Base-by-base conservation (phyloP, 64 coral and sea anemone species). In the Actinia tenebrosa region DNA sequence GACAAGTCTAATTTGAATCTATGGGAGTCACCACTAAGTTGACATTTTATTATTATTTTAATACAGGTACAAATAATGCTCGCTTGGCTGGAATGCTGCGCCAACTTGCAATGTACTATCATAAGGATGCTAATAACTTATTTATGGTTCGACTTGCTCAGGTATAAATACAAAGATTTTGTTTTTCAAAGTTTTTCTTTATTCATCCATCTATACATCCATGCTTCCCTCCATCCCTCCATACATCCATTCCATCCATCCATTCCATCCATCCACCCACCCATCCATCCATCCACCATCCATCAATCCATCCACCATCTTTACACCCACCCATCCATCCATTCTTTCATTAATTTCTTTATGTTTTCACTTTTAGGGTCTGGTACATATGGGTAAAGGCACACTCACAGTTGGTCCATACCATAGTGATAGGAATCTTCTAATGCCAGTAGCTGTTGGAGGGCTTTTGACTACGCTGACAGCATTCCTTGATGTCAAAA, bases 101-200 rank as follows among this genome's bases (percentile, higher is more conserved):
- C 3, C 96, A 98, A 50, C 82, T 98, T 43, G 96, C 96, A 10
- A 94, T 95, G 90, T 98, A 98, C 75, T 98, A 98, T 78, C 93
- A 98, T 62, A 98, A 98, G 79, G 96, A 98, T 83, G 96, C 96
- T 5, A 98, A 94, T 75, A 98, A 98, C 78, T 56, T 98, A 71
- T 98, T 98, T 71, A 98, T 98, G 96, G 96, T 98, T 42, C 90
- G 96, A 81, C 85, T 98, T 9, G 96, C 96, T 3, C 96, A 98
- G 88, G 92, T 94, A 27, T 8, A 55, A 6, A 55, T 6, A 55
- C 53, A 55, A 55, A 11, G 6, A 2, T 0, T 6, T 11, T 8
- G 0, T 55, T 11, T 16, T 58, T 58, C 10, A 3, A 56, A 56
- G 1, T 56, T 56, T 15, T 15, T 10, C 4, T 56, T 56, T 10